phyloP scores from a whole-genome alignment of 2,797 vertebrate species.

The Moxostoma hubbsi region DNA sequence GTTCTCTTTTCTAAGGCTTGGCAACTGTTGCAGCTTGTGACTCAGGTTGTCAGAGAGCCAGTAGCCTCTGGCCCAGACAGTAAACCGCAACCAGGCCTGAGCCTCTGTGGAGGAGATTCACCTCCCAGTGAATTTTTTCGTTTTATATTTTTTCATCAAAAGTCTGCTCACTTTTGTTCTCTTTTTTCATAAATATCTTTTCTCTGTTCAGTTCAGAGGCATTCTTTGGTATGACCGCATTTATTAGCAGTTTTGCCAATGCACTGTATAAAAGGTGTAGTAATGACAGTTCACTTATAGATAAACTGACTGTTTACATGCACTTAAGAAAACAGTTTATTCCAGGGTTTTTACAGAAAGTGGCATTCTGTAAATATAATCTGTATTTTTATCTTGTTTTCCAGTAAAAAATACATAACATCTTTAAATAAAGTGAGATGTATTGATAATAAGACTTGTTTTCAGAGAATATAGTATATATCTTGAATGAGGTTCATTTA shows the following conservation, averaged over 20 bases:
- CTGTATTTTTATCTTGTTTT: no score
- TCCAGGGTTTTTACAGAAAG: no score
- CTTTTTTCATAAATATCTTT: conserved; percentile 7
- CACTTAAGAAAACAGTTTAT: no score
- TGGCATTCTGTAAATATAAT: no score
- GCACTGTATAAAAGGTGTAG: background rate
- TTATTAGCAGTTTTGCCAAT: background rate
- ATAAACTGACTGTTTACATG: no score
- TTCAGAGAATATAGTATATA: no score
- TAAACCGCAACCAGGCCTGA: conserved; percentile 19
- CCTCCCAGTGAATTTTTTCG: background rate
- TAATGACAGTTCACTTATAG: background rate
- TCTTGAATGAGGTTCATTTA: no score
- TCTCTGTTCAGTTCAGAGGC: background rate
- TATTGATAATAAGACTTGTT: no score
- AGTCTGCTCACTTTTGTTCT: background rate
- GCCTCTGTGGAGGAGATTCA: conserved; percentile 1
- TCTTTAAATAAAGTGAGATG: no score
- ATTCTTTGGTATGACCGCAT: background rate
- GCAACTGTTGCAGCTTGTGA: conserved; percentile 4
- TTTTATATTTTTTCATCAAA: conserved; percentile 3
- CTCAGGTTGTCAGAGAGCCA: conserved; percentile 27
- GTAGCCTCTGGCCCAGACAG: background rate
- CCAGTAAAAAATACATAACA: no score
- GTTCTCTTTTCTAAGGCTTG: conserved; percentile 18